A percentile compares a stretch with the other conserved stretches of the same genome.
These are phyloP conservation scores for Philhelius pedissequus DNA, from an alignment of 2,888 invertebrate genomes.

Conservation along the genomic window DNA sequence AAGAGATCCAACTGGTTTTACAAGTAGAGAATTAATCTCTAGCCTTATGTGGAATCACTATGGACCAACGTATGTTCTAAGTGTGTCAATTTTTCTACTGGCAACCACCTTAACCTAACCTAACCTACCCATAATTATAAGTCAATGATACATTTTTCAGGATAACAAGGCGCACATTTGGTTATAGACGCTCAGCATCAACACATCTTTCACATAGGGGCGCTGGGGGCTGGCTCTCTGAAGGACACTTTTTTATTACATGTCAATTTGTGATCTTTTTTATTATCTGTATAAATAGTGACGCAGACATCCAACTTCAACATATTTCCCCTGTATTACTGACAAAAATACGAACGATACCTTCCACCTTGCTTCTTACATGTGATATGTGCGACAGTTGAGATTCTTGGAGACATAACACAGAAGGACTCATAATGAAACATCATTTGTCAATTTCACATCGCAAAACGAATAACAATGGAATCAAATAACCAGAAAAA, in stretches of 20 bases:
- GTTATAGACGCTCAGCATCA: too few species aligned
- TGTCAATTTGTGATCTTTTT: conserved; percentile 63
- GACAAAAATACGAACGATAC: neutral
- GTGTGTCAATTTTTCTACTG: too few species aligned
- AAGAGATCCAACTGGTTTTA: too few species aligned
- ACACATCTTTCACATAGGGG: too few species aligned
- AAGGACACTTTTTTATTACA: conserved; percentile 60
- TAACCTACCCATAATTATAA: too few species aligned
- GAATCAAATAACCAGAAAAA: conserved; percentile 51
- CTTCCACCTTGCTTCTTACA: neutral
- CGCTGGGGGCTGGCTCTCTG: too few species aligned
- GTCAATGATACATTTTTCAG: too few species aligned
- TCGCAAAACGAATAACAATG: conserved; percentile 65
- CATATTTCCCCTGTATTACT: neutral
- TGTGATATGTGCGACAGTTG: neutral
- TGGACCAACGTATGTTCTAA: too few species aligned
- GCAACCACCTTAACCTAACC: too few species aligned
- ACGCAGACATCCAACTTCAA: conserved; percentile 12
- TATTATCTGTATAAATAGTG: neutral
- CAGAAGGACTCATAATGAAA: conserved; percentile 64
- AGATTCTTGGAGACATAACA: conserved; percentile 33
- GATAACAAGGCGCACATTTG: too few species aligned
- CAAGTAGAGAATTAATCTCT: too few species aligned
- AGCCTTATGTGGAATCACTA: too few species aligned
- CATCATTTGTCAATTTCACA: conserved; percentile 69